Evolutionary conservation across 2,797 vertebrate genomes (phyloP).

Genomic region (Lepus oiostolus): DNA sequence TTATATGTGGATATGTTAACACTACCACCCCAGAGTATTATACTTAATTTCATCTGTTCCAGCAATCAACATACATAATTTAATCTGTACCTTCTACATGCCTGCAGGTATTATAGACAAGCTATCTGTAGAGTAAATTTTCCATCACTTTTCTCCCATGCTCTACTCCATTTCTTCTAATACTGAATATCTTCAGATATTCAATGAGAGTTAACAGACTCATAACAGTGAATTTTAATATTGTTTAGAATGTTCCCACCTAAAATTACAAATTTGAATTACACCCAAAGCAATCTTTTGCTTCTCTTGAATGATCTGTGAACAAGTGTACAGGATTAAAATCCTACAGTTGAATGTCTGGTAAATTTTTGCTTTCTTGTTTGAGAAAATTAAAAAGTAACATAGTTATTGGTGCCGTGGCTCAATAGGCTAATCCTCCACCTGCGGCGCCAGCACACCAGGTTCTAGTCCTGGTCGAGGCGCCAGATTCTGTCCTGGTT

Average conservation of each 20-base stretch:
- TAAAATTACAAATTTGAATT: not conserved
- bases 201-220: not conserved
- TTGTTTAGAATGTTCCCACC: not conserved
- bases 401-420: too few species aligned
- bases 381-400: constrained; percentile 38
- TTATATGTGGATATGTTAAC: not conserved
- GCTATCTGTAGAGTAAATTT: not conserved
- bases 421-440: too few species aligned
- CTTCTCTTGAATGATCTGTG: not conserved
- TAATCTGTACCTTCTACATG: not conserved
- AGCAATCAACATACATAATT: not conserved
- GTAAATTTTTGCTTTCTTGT: constrained; percentile 4
- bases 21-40: not conserved
- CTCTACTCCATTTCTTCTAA: not conserved
- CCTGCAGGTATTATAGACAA: not conserved
- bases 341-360: not conserved
- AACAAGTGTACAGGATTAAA: constrained; percentile 25
- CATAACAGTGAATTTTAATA: not conserved
- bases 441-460: too few species aligned
- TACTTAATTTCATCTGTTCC: not conserved
- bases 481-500: too few species aligned
- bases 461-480: too few species aligned
- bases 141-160: not conserved
- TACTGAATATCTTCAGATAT: not conserved
- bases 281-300: not conserved